Evolutionary conservation across 2,888 invertebrate genomes (phyloP).

Genomic region (Therioaphis trifolii): DNA sequence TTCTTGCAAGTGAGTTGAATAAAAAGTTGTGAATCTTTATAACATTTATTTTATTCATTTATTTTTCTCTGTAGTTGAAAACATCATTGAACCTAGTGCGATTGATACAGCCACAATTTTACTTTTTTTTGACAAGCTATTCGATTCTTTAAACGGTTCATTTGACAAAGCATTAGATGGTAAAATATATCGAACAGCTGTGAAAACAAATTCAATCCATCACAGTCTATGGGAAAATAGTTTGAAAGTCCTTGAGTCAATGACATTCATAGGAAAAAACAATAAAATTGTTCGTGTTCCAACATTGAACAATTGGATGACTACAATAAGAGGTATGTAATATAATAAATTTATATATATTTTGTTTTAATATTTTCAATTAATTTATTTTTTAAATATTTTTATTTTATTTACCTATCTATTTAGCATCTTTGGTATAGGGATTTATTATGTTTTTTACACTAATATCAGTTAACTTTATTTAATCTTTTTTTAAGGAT

Average conservation of each 20-base stretch:
- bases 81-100: neutral
- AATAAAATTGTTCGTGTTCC: too few species aligned
- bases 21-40: neutral
- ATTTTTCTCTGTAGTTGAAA: neutral
- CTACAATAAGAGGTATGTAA: constrained; percentile 10
- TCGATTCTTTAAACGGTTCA: neutral
- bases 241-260: too few species aligned
- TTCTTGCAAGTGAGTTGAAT: neutral
- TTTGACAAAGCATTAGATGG: neutral
- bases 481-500: too few species aligned
- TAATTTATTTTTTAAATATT: neutral
- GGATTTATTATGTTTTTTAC: too few species aligned
- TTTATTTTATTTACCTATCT: neutral
- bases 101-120: constrained; percentile 16
- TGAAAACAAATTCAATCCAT: neutral
- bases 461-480: too few species aligned
- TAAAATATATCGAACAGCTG: constrained; percentile 6
- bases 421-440: too few species aligned
- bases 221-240: neutral
- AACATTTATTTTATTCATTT: neutral
- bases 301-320: neutral
- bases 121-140: neutral
- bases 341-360: too few species aligned
- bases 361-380: neutral
- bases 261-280: too few species aligned